phyloP scores from a whole-genome alignment of 2,888 invertebrate genomes.

The Diarsia brunnea region DNA sequence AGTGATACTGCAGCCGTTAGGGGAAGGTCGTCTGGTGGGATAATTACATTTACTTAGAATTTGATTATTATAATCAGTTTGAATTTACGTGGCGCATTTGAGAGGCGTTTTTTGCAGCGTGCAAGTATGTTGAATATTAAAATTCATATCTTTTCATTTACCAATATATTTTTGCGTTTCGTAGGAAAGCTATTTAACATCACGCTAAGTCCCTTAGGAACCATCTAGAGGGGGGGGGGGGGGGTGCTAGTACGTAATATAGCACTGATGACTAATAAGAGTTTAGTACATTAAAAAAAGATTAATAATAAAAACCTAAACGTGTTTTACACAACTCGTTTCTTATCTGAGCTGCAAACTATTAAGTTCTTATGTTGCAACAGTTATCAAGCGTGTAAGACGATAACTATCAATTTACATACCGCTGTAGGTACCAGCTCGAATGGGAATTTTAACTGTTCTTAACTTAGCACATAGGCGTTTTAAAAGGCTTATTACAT shows the following conservation, averaged over 20 bases:
- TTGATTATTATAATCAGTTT: not conserved
- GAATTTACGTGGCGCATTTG: too few species aligned
- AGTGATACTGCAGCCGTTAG: conserved; percentile 85
- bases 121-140: too few species aligned
- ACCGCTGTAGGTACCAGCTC: not conserved
- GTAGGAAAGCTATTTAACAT: not conserved
- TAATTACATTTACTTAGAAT: not conserved
- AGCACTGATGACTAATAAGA: conserved; percentile 2
- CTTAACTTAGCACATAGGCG: not conserved
- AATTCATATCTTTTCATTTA: too few species aligned
- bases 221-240: not conserved
- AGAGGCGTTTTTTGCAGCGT: too few species aligned
- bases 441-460: not conserved
- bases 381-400: conserved; percentile 50
- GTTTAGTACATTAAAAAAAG: conserved; percentile 9
- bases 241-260: not conserved
- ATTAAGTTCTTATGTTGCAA: conserved; percentile 52
- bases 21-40: conserved; percentile 84
- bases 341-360: conserved; percentile 42
- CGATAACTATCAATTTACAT: conserved; percentile 53
- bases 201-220: not conserved
- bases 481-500: not conserved
- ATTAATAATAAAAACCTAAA: conserved; percentile 24
- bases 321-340: conserved; percentile 38
- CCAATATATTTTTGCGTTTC: not conserved